Base-by-base conservation (phyloP, 2,888 invertebrate genomes). In the Bombylius major region DNA sequence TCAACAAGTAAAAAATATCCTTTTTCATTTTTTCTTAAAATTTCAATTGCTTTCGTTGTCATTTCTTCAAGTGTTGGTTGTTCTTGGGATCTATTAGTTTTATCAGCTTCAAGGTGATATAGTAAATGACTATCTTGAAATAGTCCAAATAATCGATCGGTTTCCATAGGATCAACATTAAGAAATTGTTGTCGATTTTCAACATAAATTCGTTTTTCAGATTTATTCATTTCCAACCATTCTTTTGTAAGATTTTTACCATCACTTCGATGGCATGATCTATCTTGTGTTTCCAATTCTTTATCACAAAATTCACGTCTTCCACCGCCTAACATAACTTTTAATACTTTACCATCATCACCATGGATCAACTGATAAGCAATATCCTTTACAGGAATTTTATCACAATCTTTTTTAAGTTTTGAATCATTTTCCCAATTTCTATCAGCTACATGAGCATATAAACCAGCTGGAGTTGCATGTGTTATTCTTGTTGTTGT, bases 1-100 rank as follows among this genome's bases (percentile, higher is more conserved):
- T 86, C 86, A 55, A 91, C 83, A 69, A 91, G 84, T 11, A 92
- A 73, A 64, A 90, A 86, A 68, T 78, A 92, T 3, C 92, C 92
- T 12, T 86, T 78, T 1, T 73, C 69, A 61, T 81, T 78, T 59
- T 77, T 79, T 1, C 79, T 77, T 51, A 93, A 72, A n/a, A 88
- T 75, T 63, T 84, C 76, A 54, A 93, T 84, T 0, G 92, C 90
- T 52, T 80, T 82, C 62, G 79, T 77, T 0, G 87, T 86, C 90
- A 93, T 89, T 68, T 91, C 88, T 56, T 79, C 79, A n/a, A 93
- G 69, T 0, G 84, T 81, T 0, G 92, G 92, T 47, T 71, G 70
- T 1, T 59, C 63, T 5, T 44, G 5, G 1, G 44, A 44, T 12
- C 12, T 44, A n/a, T 14, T n/a, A 5, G 64, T 64, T 57, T 83